Base-by-base conservation (phyloP, 1,140 invertebrate species). In the Bombus soroeensis region DNA sequence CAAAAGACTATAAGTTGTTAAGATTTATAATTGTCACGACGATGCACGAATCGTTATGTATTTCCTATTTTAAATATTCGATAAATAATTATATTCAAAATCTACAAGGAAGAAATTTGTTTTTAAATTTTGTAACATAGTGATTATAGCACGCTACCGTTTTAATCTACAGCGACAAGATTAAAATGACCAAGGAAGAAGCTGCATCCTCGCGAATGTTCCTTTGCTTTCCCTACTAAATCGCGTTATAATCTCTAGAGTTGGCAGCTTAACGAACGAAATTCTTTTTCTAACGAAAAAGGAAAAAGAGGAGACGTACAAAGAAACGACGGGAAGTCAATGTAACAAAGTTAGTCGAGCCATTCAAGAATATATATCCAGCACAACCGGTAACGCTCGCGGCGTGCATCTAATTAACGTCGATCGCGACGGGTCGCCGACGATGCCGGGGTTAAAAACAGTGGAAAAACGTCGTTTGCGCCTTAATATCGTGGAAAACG, bases 401-500 rank as follows among this genome's bases (percentile, higher is more conserved):
- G 28, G 64, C 28, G 64, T 84, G 83, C 83, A 85, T 85, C 83
- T 85, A 85, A 85, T 85, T 85, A 85, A 85, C 68, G 83, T 80
- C 76, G 83, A 85, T 85, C 66, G 76, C 32, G 32, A 34, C 59
- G 70, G 74, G 59, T 43, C n/a, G 43, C 18, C 22, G 37, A 39
- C 34, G 72, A 71, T 39, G 37, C 37, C 25, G 70, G 22, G 12
- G 71, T 34, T 79, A 89, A 89, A 89, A 86, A 89, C 88, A 77
- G 79, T 91, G 87, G 88, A 90, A 93, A 93, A 93, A 92, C 92
- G 88, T 90, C 90, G 91, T 88, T 87, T 89, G 59, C 92, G 90
- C 93, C 92, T 92, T 93, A 93, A 93, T 92, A 92, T 93, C 91
- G 90, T 91, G 92, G 88, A 91, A 28, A 93, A 92, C 92, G 92